Conservation (phyloP, 1,140 invertebrate species). For the Caenorhabditis tropicalis region DNA sequence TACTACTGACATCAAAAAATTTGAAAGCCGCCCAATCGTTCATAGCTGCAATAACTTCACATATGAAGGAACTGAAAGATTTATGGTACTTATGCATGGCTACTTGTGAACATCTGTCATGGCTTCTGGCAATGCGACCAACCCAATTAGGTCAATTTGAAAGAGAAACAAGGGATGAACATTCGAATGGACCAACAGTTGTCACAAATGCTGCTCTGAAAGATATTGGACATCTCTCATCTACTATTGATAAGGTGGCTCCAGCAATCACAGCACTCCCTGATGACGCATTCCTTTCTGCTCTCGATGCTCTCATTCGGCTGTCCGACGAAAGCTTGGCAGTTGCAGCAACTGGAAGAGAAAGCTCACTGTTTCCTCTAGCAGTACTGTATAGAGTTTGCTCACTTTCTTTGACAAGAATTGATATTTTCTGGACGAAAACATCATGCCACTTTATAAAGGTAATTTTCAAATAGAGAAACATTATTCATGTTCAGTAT, state of each 20-base stretch:
- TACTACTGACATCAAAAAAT: conserved; percentile 95
- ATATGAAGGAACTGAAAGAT: conserved; percentile 77
- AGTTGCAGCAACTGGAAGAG: conserved; percentile 50
- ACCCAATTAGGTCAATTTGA: conserved; percentile 38
- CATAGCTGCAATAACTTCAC: conserved; percentile 73
- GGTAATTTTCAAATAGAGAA: neutral
- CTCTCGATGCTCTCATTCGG: conserved; percentile 21
- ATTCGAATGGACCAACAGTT: conserved; percentile 8
- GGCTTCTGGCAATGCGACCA: conserved; percentile 53
- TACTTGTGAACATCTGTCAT: conserved; percentile 74
- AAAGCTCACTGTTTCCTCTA: conserved; percentile 45
- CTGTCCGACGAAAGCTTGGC: conserved; percentile 47
- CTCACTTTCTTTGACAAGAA: neutral
- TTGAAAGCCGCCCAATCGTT: conserved; percentile 92
- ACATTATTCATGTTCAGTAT: neutral
- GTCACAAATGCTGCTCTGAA: conserved; percentile 44
- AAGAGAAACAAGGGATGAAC: conserved; percentile 34
- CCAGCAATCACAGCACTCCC: conserved; percentile 26
- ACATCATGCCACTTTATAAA: conserved; percentile 37
- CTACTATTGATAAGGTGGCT: neutral
- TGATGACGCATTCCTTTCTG: neutral
- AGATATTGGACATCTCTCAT: conserved; percentile 30
- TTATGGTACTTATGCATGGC: conserved; percentile 95
- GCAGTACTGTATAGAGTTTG: conserved; percentile 39
- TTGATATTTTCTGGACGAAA: conserved; percentile 46